Evolutionary conservation across 2,113 vertebrate genomes (phyloP).

Genomic region (Onychostruthus taczanowskii): DNA sequence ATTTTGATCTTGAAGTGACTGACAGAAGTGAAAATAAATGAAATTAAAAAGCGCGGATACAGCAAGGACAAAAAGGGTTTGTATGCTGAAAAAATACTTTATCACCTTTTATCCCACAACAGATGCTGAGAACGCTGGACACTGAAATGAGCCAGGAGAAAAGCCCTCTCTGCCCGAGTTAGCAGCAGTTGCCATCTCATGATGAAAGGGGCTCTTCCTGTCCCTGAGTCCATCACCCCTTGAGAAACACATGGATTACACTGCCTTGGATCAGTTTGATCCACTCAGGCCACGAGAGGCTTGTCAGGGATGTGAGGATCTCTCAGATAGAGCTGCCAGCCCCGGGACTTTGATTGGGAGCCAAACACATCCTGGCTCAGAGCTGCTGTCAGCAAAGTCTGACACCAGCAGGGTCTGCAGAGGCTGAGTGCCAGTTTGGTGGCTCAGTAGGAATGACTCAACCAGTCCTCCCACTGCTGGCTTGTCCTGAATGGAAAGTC

Average conservation of each 20-base stretch:
- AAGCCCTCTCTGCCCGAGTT: background rate
- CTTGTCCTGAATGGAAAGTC: background rate
- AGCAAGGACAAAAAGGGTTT: background rate
- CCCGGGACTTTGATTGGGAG: background rate
- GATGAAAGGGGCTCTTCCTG: constrained; percentile 17
- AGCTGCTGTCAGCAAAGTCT: background rate
- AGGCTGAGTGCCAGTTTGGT: background rate
- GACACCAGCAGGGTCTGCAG: background rate
- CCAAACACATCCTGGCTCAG: background rate
- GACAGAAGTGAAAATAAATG: background rate
- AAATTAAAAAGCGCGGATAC: background rate
- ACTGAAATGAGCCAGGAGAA: background rate
- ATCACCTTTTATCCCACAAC: background rate
- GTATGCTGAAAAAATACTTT: background rate
- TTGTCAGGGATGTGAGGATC: background rate
- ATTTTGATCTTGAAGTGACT: background rate
- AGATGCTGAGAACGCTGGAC: background rate
- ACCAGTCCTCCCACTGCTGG: background rate
- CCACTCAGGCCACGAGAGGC: background rate
- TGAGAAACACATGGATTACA: background rate
- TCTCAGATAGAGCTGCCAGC: constrained; percentile 20
- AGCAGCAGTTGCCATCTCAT: background rate
- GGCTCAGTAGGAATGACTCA: background rate
- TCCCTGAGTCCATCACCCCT: background rate
- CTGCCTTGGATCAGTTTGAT: background rate